Percentiles rank a stretch among this genome's conserved stretches.
Evolutionary conservation across 2,113 vertebrate species (phyloP).

Genomic region (Xiphophorus couchianus): DNA sequence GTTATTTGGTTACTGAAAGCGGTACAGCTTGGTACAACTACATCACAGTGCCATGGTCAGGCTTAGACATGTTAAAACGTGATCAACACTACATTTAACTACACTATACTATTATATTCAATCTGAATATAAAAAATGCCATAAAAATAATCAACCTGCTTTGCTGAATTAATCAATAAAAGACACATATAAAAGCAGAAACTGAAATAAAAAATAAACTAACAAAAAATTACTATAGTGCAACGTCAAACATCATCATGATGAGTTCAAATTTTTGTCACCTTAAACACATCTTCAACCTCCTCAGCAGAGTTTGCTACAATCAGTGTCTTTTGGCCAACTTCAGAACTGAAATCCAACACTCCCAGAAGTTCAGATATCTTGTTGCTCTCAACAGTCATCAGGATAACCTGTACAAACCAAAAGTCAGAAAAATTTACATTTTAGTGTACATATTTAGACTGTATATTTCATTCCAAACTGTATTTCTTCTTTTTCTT

Average conservation of each 20-base stretch:
- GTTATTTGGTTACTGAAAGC: too few species aligned
- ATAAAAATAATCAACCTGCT: too few species aligned
- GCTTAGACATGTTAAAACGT: too few species aligned
- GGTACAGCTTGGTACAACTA: too few species aligned
- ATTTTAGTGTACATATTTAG: too few species aligned
- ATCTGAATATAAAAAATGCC: too few species aligned
- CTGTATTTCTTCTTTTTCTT: too few species aligned
- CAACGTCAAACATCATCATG: neutral
- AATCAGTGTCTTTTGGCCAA: slow-evolving; percentile 87
- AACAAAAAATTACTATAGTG: neutral
- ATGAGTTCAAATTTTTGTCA: slow-evolving; percentile 34
- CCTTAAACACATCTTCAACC: slow-evolving; percentile 86
- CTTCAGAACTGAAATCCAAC: slow-evolving; percentile 78
- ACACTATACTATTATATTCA: too few species aligned
- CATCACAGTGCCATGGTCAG: too few species aligned
- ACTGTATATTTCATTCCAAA: too few species aligned
- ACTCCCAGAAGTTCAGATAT: slow-evolving; percentile 78
- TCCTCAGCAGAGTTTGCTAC: slow-evolving; percentile 82
- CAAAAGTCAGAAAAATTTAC: neutral
- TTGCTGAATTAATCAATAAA: too few species aligned
- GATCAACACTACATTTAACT: too few species aligned
- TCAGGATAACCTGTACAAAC: slow-evolving; percentile 78
- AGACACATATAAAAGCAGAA: neutral
- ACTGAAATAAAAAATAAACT: neutral
- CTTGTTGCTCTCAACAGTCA: slow-evolving; percentile 81